Base-by-base conservation (phyloP, 2,888 invertebrate species). In the Thumatha senex region DNA sequence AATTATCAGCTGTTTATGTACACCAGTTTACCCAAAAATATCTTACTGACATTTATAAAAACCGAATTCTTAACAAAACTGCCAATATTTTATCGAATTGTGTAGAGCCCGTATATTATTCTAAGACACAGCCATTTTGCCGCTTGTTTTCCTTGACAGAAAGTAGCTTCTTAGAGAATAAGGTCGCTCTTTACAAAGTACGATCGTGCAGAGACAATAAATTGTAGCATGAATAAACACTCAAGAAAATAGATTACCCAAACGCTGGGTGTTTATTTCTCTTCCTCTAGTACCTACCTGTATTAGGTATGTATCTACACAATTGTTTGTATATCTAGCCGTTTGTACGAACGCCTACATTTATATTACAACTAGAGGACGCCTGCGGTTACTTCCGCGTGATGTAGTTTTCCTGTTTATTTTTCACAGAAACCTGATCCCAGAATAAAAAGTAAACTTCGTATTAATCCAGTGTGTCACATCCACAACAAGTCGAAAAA, bases 201-300 rank as follows among this genome's bases (percentile, higher is more conserved):
- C 80, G 77, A 70, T 74, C 77, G 77, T 76, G 67, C 54, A 51
- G 76, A 67, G 76, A 78, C 74, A 79, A 80, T 80, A 80, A 80
- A 81, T 80, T 77, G 78, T 72, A 70, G 70, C 74, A 75, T 79
- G 78, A 78, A 78, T 80, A 79, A 77, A 80, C 76, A 80, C 75
- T 77, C 70, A 54, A 63, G 68, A 63, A 73, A 74, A 76, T 74
- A 77, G 71, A 80, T 80, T 79, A 47, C 56, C 39, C 52, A 50
- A 53, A 50, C 34, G 29, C 12, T 38, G 38, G 52, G 38, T 58
- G 56, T 63, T 62, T 56, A 54, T 54, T 54, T 53, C 40, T 52
- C 34, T 50, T 51, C 45, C 4, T 24, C 29, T 30, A 45, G 14
- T 29, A n/a, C 15, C 1, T 15, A 12, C 40, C 40, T 39, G 11